Conservation (phyloP, 1,140 invertebrate genomes). For the Oryzaephilus surinamensis region DNA sequence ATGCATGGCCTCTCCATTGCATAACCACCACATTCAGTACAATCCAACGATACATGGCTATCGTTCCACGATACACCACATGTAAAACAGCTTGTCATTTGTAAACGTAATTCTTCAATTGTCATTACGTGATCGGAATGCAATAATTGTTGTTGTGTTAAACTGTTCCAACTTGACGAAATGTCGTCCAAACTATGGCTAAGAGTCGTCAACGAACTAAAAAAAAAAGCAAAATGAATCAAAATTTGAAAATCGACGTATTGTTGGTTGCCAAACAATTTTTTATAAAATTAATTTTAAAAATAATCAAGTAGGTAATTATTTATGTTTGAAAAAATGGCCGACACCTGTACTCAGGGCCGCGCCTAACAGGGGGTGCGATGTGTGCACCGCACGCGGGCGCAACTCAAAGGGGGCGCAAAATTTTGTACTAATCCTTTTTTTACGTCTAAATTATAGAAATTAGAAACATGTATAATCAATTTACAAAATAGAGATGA, state of each 20-base stretch:
- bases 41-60: slow-evolving; percentile 68
- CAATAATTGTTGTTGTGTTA: background rate
- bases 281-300: background rate
- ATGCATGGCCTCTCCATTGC: slow-evolving; percentile 65
- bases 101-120: slow-evolving; percentile 59
- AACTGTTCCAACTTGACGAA: slow-evolving; percentile 19
- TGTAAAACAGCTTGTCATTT: slow-evolving; percentile 64
- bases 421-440: too few species aligned
- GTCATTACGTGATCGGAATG: slow-evolving; percentile 45
- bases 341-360: background rate
- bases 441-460: too few species aligned
- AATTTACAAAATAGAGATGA: too few species aligned
- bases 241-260: background rate
- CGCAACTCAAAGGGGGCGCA: too few species aligned
- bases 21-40: slow-evolving; percentile 73
- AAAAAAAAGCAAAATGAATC: too few species aligned
- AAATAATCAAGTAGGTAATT: background rate
- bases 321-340: too few species aligned
- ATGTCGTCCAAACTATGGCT: slow-evolving; percentile 34
- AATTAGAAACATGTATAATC: too few species aligned
- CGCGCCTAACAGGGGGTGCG: too few species aligned
- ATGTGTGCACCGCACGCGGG: too few species aligned
- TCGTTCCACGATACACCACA: slow-evolving; percentile 76
- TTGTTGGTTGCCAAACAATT: background rate
- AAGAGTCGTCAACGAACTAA: slow-evolving; percentile 29